phyloP scores from a whole-genome alignment of 2,113 vertebrate genomes.

The Melanocharis versteri region DNA sequence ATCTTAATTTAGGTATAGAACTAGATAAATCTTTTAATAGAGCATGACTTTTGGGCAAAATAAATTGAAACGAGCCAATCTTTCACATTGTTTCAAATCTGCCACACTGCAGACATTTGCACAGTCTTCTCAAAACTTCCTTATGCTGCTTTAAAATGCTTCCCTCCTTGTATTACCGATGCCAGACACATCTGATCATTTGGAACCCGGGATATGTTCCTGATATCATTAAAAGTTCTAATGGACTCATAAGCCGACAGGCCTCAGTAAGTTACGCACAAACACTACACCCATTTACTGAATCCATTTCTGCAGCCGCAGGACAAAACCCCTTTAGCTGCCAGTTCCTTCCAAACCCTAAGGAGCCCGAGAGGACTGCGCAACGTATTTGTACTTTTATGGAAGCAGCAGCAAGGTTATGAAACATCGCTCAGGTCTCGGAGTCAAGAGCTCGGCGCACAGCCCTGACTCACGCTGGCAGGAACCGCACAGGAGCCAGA shows the following conservation, averaged over 20 bases:
- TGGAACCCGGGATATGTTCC: neutral
- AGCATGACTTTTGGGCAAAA: neutral
- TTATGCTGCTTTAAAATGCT: neutral
- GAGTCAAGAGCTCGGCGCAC: accelerated
- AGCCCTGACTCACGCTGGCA: neutral
- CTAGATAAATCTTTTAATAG: neutral
- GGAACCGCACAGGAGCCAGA: neutral
- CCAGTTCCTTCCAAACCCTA: neutral
- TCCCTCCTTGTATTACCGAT: neutral
- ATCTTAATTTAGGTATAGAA: neutral
- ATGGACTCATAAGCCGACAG: accelerated
- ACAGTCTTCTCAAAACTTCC: neutral
- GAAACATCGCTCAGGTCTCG: neutral
- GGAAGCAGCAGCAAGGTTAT: neutral
- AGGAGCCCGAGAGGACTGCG: neutral
- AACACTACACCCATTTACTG: neutral
- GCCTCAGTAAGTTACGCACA: neutral
- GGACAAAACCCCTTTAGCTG: neutral
- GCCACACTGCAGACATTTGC: accelerated
- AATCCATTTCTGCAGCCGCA: neutral
- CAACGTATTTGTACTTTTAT: neutral
- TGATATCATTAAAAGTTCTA: neutral
- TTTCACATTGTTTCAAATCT: neutral
- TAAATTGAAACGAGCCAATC: neutral
- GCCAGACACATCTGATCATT: neutral